These are phyloP conservation scores for Doryteuthis pealeii DNA, from an alignment of 1,140 invertebrate genomes.

Conservation along the genomic window DNA sequence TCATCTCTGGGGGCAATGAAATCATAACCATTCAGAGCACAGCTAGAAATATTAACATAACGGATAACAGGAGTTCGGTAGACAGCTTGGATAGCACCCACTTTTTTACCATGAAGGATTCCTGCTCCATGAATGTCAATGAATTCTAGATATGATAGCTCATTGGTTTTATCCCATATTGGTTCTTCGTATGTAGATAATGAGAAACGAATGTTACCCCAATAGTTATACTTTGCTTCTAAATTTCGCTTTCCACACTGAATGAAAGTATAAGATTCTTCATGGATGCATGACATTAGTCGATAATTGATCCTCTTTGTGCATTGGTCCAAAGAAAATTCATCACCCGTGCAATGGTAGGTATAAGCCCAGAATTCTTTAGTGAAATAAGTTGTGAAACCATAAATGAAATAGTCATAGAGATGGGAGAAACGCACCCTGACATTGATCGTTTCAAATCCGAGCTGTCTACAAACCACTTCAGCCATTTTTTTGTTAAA, in stretches of 20 bases:
- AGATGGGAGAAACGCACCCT: slow-evolving; percentile 55
- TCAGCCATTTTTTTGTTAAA: slow-evolving; percentile 69
- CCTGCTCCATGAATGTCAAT: slow-evolving; percentile 90
- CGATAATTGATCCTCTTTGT: slow-evolving; percentile 69
- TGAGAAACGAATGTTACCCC: slow-evolving; percentile 94
- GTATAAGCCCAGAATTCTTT: slow-evolving; percentile 89
- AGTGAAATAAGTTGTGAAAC: slow-evolving; percentile 56
- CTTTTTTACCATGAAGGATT: slow-evolving; percentile 90
- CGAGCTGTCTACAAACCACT: slow-evolving; percentile 90
- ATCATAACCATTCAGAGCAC: slow-evolving; percentile 90
- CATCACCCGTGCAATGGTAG: slow-evolving; percentile 78
- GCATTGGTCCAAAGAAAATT: slow-evolving; percentile 82
- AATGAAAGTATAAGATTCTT: slow-evolving; percentile 91
- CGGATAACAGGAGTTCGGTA: slow-evolving; percentile 78
- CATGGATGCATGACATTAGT: slow-evolving; percentile 49
- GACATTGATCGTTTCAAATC: slow-evolving; percentile 84
- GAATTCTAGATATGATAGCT: slow-evolving; percentile 68
- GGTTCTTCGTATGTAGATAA: slow-evolving; percentile 80
- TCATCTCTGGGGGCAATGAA: slow-evolving; percentile 79
- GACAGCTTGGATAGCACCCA: slow-evolving; percentile 84
- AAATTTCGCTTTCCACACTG: slow-evolving; percentile 82
- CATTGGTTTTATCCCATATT: slow-evolving; percentile 42
- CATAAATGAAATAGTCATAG: slow-evolving; percentile 56
- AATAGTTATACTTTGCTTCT: slow-evolving; percentile 75
- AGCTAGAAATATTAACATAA: slow-evolving; percentile 79